These are phyloP conservation scores for Eciton burchellii DNA, from an alignment of 1,140 invertebrate species.

Conservation along the genomic window DNA sequence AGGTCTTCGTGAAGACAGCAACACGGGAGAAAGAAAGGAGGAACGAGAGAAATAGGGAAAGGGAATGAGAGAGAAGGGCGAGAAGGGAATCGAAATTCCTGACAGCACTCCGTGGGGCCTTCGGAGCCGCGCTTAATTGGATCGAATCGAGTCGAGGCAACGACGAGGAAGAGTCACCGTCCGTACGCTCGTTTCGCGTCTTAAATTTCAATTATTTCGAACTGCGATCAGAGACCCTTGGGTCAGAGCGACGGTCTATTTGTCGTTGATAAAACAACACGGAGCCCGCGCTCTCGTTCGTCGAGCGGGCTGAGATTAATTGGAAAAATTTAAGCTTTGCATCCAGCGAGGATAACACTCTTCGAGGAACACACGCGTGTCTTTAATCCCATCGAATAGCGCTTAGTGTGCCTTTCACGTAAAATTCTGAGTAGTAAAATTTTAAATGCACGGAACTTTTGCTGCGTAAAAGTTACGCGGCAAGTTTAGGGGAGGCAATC, in stretches of 20 bases:
- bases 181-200: conserved; percentile 69
- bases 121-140: conserved; percentile 75
- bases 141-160: conserved; percentile 74
- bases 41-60: not conserved
- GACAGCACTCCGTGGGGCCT: conserved; percentile 44
- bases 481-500: not conserved
- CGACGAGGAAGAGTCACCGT: conserved; percentile 58
- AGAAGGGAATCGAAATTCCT: conserved; percentile 65
- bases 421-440: not conserved
- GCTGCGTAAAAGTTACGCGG: not conserved
- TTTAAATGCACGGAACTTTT: not conserved
- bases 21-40: not conserved
- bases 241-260: conserved; percentile 68
- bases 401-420: not conserved
- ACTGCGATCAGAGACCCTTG: conserved; percentile 59
- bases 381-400: no score
- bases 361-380: not conserved
- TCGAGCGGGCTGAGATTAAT: conserved; percentile 69
- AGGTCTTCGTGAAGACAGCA: conserved; percentile 14
- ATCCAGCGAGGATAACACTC: not conserved
- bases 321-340: conserved; percentile 44
- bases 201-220: conserved; percentile 79
- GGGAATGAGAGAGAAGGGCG: conserved; percentile 17
- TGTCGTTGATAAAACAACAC: conserved; percentile 64
- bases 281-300: conserved; percentile 51